phyloP scores from a whole-genome alignment of 2,888 invertebrate species.

The Psylliodes chrysocephalus region DNA sequence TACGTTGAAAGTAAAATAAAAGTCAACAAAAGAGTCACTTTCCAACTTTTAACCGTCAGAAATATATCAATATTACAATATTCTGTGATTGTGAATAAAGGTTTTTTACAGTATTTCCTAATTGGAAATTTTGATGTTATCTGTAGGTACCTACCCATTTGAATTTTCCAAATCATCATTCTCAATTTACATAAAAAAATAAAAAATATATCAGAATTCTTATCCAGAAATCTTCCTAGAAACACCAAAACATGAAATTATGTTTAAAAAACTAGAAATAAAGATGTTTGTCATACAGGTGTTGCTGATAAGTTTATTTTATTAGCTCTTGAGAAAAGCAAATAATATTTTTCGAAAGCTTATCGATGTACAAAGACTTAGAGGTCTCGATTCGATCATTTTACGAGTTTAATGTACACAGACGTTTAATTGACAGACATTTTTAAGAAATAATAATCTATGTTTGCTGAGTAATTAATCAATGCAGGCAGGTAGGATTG shows the following conservation, averaged over 20 bases:
- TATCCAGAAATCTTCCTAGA: too few relatives aligned
- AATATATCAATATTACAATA: too few relatives aligned
- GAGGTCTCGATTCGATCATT: constrained; percentile 23
- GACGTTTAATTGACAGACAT: constrained; percentile 22
- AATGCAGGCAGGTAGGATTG: neutral
- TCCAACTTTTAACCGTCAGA: too few relatives aligned
- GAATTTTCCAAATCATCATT: neutral
- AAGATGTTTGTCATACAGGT: constrained; percentile 40
- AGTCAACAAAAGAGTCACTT: too few relatives aligned
- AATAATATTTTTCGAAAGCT: constrained; percentile 37
- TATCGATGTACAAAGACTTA: constrained; percentile 32
- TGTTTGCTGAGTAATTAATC: neutral
- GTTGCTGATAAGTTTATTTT: constrained; percentile 38
- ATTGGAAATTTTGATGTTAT: too few relatives aligned
- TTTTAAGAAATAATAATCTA: constrained; percentile 8
- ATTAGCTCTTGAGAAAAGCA: constrained; percentile 45
- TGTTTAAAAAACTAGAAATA: constrained; percentile 7
- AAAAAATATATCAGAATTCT: too few relatives aligned
- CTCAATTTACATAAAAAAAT: neutral
- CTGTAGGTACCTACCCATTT: too few relatives aligned
- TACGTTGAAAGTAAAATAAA: too few relatives aligned
- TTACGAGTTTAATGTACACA: constrained; percentile 29
- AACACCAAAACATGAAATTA: neutral
- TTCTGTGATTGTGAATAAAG: too few relatives aligned
- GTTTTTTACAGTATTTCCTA: too few relatives aligned